phyloP scores from a whole-genome alignment of 1,140 invertebrate species.

The Hestina assimilis region DNA sequence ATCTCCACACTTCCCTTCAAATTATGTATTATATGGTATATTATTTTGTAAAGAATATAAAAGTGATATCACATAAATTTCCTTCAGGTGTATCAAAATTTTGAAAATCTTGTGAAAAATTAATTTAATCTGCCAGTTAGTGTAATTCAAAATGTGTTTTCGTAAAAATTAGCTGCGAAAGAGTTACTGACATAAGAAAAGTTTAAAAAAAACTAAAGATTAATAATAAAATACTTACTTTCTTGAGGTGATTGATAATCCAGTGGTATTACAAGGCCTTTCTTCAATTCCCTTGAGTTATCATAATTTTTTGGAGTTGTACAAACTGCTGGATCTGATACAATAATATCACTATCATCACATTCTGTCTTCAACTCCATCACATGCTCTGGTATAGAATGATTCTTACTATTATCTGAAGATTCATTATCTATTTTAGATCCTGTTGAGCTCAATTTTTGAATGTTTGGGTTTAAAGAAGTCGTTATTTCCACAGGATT shows the following conservation, averaged over 20 bases:
- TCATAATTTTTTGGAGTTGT: conserved; percentile 63
- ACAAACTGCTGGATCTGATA: conserved; percentile 65
- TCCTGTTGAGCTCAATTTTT: conserved; percentile 42
- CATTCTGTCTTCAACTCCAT: conserved; percentile 69
- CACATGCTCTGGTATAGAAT: conserved; percentile 35
- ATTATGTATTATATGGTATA: too few relatives aligned
- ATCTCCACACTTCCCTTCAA: too few relatives aligned
- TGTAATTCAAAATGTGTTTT: too few relatives aligned
- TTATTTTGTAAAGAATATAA: too few relatives aligned
- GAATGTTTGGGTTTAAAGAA: conserved; percentile 47
- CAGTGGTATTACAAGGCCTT: conserved; percentile 45
- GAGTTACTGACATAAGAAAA: too few relatives aligned
- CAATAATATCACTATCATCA: conserved; percentile 71
- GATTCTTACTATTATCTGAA: conserved; percentile 49
- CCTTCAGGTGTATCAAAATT: too few relatives aligned
- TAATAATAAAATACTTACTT: conserved; percentile 50
- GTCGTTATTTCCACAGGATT: conserved; percentile 60
- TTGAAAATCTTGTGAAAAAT: too few relatives aligned
- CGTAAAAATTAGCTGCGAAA: too few relatives aligned
- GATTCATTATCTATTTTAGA: conserved; percentile 42
- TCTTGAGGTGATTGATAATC: conserved; percentile 69
- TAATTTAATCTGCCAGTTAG: too few relatives aligned
- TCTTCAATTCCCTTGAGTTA: conserved; percentile 52
- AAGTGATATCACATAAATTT: too few relatives aligned
- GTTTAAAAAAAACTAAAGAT: neutral